Conservation (phyloP, 2,113 vertebrate species). For the Ia io region DNA sequence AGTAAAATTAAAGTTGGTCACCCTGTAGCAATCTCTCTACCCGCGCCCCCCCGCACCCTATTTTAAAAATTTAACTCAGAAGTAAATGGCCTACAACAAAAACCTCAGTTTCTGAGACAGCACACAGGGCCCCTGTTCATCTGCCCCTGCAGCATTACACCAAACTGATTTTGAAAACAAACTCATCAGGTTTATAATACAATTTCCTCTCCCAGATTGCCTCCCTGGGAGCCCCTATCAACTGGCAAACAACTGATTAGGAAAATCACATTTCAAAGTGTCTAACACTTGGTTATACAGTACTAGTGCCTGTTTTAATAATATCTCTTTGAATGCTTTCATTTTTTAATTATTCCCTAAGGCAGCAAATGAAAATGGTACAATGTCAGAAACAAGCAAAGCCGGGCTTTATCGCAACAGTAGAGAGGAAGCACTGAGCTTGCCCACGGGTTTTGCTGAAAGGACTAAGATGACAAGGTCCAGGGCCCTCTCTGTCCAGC, state of each 20-base stretch:
- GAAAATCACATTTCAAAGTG: background rate
- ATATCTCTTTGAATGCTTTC: background rate
- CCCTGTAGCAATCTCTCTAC: background rate
- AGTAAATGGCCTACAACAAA: background rate
- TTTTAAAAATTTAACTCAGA: conserved; percentile 8
- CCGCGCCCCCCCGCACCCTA: accelerated
- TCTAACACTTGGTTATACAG: background rate
- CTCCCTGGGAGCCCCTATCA: background rate
- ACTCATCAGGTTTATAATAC: background rate
- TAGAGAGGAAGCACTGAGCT: background rate
- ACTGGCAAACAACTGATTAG: background rate
- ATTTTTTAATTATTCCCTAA: background rate
- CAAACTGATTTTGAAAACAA: background rate
- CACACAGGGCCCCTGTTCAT: background rate
- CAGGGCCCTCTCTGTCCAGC: background rate
- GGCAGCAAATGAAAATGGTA: background rate
- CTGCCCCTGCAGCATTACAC: background rate
- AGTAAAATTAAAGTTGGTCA: background rate
- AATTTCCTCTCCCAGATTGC: background rate
- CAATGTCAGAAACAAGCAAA: background rate
- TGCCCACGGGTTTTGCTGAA: background rate
- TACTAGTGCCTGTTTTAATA: background rate
- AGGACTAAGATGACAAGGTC: background rate
- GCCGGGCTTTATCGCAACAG: background rate
- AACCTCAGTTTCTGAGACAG: background rate